Base-by-base conservation (phyloP, 2,113 vertebrate species). In the Aegithalos caudatus region DNA sequence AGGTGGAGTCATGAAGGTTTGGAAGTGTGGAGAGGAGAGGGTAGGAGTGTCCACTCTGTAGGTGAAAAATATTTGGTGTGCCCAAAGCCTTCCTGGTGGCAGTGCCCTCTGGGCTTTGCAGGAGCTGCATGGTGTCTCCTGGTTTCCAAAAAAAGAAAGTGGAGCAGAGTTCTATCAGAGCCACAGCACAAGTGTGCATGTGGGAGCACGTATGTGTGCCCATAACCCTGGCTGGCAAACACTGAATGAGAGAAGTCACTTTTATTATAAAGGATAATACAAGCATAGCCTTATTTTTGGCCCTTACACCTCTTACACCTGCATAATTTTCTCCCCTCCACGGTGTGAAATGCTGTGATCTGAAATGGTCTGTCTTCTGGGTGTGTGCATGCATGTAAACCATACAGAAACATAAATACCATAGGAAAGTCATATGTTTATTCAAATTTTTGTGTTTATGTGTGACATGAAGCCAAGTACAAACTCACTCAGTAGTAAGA, bases 401-500 rank as follows among this genome's bases (percentile, higher is more conserved):
- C 17, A 14, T 28, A n/a, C 11, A 74, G 65, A 77, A 94, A 77
- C 28, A 33, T 71, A 89, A 80, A 71, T 83, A 69, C 37, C 11
- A 28, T 27, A 58, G 78, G 33, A 72, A 81, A 92, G 70, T 24
- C 67, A 42, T 51, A 44, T 60, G 60, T 96, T 96, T 95, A 95
- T 96, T 97, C 64, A 92, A 50, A 81, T 71, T 50, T 95, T 94
- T 91, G 54, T 76, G 62, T 92, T 89, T 87, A 29, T 35, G 11
- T 42, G 31, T 79, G 57, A 53, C 74, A 51, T 57, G 53, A 64
- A 69, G 48, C 80, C 92, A 91, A 87, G 77, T 61, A 65, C 72
- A 88, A 92, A 81, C 61, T 79, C n/a, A 29, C 57, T 88, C 81
- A 80, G 67, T 94, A 80, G 89, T 97, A 88, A 91, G 92, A 96